phyloP scores from a whole-genome alignment of 30 jellyfish, hydroid and myxozoan genomes.

The Nemopilema nomurai region DNA sequence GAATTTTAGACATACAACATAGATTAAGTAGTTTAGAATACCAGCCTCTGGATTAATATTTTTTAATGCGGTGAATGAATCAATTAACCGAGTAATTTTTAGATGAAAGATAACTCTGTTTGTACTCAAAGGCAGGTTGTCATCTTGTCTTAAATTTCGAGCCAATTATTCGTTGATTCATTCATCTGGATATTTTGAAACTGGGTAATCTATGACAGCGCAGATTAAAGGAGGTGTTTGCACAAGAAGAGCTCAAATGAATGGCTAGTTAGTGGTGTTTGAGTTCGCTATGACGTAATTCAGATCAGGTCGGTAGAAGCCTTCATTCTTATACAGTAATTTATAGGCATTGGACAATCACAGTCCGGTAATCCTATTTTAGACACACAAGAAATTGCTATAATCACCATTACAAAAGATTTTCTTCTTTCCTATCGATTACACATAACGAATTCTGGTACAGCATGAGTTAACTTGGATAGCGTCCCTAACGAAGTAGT shows the following conservation, averaged over 20 bases:
- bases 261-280: not conserved
- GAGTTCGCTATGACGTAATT: no score
- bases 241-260: not conserved
- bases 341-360: not conserved
- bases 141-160: not conserved
- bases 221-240: not conserved
- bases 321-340: no score
- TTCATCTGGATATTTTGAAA: not conserved
- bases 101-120: not conserved
- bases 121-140: not conserved
- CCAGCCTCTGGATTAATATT: not conserved
- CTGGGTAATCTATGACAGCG: not conserved
- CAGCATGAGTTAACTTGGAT: no score
- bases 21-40: not conserved
- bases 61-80: not conserved
- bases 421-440: no score
- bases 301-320: no score
- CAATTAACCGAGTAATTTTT: not conserved
- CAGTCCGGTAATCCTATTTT: not conserved
- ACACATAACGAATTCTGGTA: no score
- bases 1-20: not conserved
- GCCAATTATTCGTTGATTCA: not conserved
- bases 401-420: not conserved
- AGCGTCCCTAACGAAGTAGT: no score
- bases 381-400: not conserved